A percentile compares a stretch with the other conserved stretches of the same genome.
These are phyloP conservation scores for Megaceryle maxima DNA, from an alignment of 2,113 vertebrate species.

Conservation along the genomic window DNA sequence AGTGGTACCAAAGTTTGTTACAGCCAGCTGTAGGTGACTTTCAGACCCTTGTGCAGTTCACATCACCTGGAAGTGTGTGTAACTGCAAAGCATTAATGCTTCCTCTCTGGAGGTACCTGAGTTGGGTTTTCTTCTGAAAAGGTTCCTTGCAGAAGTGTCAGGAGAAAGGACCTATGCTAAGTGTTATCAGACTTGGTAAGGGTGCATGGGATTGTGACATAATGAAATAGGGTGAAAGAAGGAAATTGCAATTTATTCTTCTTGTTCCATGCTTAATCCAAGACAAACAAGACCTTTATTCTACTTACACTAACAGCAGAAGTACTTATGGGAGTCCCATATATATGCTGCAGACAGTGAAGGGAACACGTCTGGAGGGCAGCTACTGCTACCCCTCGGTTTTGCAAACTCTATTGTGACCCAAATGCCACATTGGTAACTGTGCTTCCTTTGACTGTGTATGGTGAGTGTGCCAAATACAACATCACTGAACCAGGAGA, in stretches of 20 bases:
- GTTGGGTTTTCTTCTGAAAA: background rate
- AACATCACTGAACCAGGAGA: background rate
- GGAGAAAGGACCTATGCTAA: background rate
- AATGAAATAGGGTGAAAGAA: background rate
- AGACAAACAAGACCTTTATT: background rate
- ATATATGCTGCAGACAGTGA: background rate
- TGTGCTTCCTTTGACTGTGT: background rate
- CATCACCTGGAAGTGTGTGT: background rate
- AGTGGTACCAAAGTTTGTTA: background rate
- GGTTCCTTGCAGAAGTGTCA: background rate
- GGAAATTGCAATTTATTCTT: background rate
- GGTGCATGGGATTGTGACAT: background rate
- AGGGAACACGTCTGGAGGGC: background rate
- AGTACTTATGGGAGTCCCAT: background rate
- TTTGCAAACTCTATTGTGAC: background rate
- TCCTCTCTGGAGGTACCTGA: background rate
- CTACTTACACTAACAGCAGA: background rate
- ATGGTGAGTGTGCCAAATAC: background rate
- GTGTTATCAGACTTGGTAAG: background rate
- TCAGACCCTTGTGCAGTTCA: background rate
- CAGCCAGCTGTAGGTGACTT: background rate
- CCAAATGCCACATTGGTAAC: background rate
- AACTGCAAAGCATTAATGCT: background rate
- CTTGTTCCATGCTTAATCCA: background rate
- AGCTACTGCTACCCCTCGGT: background rate